Percentiles rank a stretch among this genome's conserved stretches.
Evolutionary conservation across 2,888 invertebrate species (phyloP).

Genomic region (Zaprionus lineosus): DNA sequence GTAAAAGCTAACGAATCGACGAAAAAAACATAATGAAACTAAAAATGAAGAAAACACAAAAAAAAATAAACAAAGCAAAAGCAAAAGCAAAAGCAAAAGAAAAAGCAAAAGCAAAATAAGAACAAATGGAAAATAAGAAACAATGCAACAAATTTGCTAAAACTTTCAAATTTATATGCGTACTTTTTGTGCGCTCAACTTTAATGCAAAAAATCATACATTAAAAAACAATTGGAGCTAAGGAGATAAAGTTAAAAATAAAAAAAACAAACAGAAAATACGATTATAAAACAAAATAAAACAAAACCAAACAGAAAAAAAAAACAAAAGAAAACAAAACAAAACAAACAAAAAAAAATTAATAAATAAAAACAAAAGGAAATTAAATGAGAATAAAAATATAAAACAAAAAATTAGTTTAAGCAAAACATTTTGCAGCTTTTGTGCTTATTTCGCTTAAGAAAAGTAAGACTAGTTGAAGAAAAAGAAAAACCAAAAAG

Average conservation of each 20-base stretch:
- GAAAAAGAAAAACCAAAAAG: constrained; percentile 34
- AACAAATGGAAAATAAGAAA: constrained; percentile 29
- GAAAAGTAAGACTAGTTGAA: constrained; percentile 78
- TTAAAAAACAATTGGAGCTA: constrained; percentile 60
- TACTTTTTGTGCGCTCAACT: constrained; percentile 69
- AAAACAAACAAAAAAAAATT: constrained; percentile 31
- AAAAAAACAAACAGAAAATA: constrained; percentile 25
- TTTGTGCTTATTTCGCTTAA: constrained; percentile 79
- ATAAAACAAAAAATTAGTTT: constrained; percentile 66
- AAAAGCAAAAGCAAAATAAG: too few relatives aligned
- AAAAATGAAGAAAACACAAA: constrained; percentile 40
- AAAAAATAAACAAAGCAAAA: too few relatives aligned
- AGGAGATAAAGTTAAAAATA: constrained; percentile 38
- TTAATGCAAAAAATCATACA: constrained; percentile 71
- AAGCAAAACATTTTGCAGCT: constrained; percentile 78
- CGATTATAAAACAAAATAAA: constrained; percentile 8
- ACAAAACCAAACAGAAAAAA: constrained; percentile 43
- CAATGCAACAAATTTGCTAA: constrained; percentile 58
- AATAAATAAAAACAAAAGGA: constrained; percentile 46
- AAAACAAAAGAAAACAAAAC: constrained; percentile 28
- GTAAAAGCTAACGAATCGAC: constrained; percentile 38
- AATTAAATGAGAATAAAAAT: constrained; percentile 46
- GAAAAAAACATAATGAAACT: constrained; percentile 25
- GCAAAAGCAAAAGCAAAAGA: too few relatives aligned
- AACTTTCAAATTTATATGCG: constrained; percentile 71